These are phyloP conservation scores for Hydropsyche tenuis DNA, from an alignment of 1,140 invertebrate species.

Conservation along the genomic window DNA sequence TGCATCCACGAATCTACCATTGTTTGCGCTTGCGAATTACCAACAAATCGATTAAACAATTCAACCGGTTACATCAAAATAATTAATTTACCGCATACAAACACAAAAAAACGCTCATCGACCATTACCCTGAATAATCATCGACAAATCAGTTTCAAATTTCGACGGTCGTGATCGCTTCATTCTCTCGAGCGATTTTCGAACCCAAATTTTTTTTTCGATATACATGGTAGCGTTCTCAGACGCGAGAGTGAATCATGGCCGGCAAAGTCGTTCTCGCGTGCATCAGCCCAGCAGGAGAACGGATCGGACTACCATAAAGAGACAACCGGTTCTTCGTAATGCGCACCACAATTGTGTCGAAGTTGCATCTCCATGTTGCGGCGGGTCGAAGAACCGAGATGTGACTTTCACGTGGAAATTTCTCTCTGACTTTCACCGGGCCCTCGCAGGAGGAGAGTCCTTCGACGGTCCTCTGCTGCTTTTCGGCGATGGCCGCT, in stretches of 20 bases:
- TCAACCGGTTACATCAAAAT: too few relatives aligned
- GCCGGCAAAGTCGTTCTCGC: constrained; percentile 16
- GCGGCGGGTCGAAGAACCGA: neutral
- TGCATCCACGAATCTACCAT: too few relatives aligned
- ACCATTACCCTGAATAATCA: too few relatives aligned
- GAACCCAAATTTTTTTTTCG: neutral
- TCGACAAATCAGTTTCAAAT: too few relatives aligned
- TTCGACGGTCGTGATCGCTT: too few relatives aligned
- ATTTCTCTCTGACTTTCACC: neutral
- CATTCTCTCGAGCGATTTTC: neutral
- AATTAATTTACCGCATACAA: too few relatives aligned
- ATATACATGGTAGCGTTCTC: neutral
- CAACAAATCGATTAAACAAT: too few relatives aligned
- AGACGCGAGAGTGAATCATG: constrained; percentile 34
- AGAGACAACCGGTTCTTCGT: neutral
- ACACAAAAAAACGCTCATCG: too few relatives aligned
- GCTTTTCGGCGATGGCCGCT: neutral
- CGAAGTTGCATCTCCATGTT: constrained; percentile 1
- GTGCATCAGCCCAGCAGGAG: constrained; percentile 8
- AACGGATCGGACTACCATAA: constrained; percentile 23
- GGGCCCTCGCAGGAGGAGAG: neutral
- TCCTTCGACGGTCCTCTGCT: neutral
- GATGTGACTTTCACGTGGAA: neutral
- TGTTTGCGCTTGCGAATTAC: too few relatives aligned
- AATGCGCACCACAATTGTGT: constrained; percentile 12